Evolutionary conservation across 2,888 invertebrate species (phyloP), one percentile per base, ranked within the genome.

Genomic region (Aporophyla nigra): DNA sequence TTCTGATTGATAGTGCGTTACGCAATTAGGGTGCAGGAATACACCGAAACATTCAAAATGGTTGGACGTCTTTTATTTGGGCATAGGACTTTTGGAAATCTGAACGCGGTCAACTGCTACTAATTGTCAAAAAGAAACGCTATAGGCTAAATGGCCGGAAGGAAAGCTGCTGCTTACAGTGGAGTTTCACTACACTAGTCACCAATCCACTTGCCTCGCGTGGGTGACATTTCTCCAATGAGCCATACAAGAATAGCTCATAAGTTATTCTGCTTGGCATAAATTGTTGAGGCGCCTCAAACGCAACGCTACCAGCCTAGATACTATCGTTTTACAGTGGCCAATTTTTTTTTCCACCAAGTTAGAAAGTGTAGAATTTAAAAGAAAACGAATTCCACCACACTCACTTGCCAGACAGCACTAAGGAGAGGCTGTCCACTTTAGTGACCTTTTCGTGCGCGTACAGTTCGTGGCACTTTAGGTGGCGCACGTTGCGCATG

Each of bases 381-480:
- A 12, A 24, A 46, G 9, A 6, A 27, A 65, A 49, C 46, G 33
- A 21, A 9, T 21, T 62, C 14, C 6, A 58, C 27, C 21, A 27
- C 27, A 72, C 98, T 98, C 93, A 99, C 99, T 98, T 98, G 96
- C 99, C 99, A 85, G 98, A 98, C 80, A 99, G 97, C 89, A 99
- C 98, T 88, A 99, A 96, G 63, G 99, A 98, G 82, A 99, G 97
- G 90, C 98, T 98, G 96, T 99, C 98, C 71, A 99, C 98, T 95
- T 98, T 98, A 85, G 98, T 98, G 91, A 98, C 98, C 95, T 98
- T 98, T 96, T 99, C 99, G 93, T 98, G 98, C 78, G 98, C 98
- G 95, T 99, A 99, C 80, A 98, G 97, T 94, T 98, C 98, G 93
- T 98, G 98, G 93, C 98, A 98, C 95, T 98, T 98, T 77, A 98